These are phyloP conservation scores for Paracyprichromis sp. DNA, from an alignment of 2,113 vertebrate genomes.

Conservation along the genomic window DNA sequence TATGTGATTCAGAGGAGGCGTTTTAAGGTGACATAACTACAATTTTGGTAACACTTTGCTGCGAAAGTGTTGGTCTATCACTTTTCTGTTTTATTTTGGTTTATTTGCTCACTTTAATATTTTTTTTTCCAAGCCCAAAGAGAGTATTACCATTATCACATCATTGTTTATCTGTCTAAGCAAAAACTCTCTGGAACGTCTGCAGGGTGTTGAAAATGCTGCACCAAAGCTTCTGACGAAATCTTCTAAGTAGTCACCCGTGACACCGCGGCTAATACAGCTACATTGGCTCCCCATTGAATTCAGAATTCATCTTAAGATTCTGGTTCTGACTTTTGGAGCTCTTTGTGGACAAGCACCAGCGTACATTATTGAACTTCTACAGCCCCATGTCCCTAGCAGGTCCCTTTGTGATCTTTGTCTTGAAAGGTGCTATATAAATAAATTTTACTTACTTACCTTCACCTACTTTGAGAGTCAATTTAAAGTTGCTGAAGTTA, in stretches of 20 bases:
- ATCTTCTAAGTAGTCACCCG: neutral
- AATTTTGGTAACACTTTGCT: neutral
- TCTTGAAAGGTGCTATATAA: neutral
- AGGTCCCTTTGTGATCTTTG: neutral
- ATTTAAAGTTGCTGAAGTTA: neutral
- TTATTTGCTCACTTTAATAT: neutral
- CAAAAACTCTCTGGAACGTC: neutral
- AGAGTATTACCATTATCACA: accelerated
- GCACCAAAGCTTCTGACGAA: neutral
- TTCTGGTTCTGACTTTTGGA: neutral
- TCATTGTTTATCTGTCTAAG: neutral
- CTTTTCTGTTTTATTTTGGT: neutral
- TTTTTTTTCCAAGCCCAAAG: neutral
- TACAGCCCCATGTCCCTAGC: neutral
- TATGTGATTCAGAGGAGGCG: accelerated
- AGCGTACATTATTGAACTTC: neutral
- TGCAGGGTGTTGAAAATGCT: neutral
- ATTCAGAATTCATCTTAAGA: neutral
- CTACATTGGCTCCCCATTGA: neutral
- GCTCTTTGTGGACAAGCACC: neutral
- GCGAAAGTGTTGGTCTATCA: neutral
- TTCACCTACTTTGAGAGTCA: accelerated
- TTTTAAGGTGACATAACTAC: neutral
- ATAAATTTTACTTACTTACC: neutral
- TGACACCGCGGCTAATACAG: neutral